phyloP scores from a whole-genome alignment of 2,888 invertebrate genomes.

The Hirtodrosophila alboralis region DNA sequence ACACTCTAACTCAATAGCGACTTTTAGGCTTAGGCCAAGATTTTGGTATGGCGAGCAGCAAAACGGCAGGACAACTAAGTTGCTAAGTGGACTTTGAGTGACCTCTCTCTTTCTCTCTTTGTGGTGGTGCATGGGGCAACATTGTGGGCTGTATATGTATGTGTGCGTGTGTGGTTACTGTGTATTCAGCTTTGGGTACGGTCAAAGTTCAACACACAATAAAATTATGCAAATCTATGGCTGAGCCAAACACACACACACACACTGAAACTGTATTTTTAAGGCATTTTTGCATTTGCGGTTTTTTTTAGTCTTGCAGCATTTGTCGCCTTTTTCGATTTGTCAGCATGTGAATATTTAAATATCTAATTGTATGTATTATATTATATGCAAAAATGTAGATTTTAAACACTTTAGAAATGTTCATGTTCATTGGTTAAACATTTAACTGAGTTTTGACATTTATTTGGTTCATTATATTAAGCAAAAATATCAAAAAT shows the following conservation, averaged over 20 bases:
- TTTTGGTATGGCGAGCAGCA: slow-evolving; percentile 47
- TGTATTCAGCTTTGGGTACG: slow-evolving; percentile 40
- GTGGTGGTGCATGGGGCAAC: slow-evolving; percentile 41
- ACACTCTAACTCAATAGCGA: slow-evolving; percentile 38
- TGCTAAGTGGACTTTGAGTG: slow-evolving; percentile 77
- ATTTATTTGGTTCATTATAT: no score
- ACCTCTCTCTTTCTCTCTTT: slow-evolving; percentile 78
- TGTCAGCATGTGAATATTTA: slow-evolving; percentile 42
- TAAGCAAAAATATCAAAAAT: no score
- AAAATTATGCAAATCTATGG: slow-evolving; percentile 74
- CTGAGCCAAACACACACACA: slow-evolving; percentile 48
- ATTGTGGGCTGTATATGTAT: slow-evolving; percentile 11
- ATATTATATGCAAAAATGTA: neutral
- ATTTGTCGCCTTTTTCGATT: slow-evolving; percentile 40
- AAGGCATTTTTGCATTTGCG: slow-evolving; percentile 24
- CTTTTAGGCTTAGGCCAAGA: slow-evolving; percentile 76
- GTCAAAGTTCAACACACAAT: slow-evolving; percentile 71
- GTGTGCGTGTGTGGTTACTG: slow-evolving; percentile 10
- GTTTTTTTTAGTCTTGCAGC: slow-evolving; percentile 6
- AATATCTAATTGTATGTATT: slow-evolving; percentile 30
- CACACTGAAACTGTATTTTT: slow-evolving; percentile 16
- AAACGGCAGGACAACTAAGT: slow-evolving; percentile 55
- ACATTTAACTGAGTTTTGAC: no score
- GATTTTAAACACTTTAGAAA: neutral
- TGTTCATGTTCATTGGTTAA: no score